Evolutionary conservation across 1,140 invertebrate species (phyloP).

Genomic region (Stegodyphus dumicola): DNA sequence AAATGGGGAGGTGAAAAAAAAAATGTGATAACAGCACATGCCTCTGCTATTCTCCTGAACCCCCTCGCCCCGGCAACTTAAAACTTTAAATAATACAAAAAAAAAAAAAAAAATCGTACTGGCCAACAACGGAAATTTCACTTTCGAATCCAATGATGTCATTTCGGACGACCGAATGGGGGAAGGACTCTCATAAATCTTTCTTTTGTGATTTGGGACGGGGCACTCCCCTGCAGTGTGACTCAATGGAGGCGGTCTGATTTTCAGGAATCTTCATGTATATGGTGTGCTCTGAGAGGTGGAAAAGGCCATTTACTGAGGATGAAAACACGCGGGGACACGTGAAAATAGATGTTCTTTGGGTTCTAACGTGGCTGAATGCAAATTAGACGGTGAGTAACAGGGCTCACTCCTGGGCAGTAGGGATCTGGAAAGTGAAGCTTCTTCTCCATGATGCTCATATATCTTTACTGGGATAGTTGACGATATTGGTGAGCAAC

Average conservation of each 20-base stretch:
- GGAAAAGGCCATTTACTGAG: slow-evolving; percentile 38
- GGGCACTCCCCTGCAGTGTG: slow-evolving; percentile 3
- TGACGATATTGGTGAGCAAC: neutral
- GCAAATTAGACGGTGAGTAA: slow-evolving; percentile 38
- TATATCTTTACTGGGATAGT: slow-evolving; percentile 43
- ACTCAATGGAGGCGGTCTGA: neutral
- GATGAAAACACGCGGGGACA: slow-evolving; percentile 49
- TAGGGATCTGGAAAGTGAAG: slow-evolving; percentile 30
- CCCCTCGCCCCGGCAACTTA: neutral
- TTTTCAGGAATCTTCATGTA: neutral
- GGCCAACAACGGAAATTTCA: slow-evolving; percentile 36
- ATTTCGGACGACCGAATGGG: slow-evolving; percentile 14
- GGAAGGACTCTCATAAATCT: slow-evolving; percentile 31
- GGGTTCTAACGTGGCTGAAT: slow-evolving; percentile 18
- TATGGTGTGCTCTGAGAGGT: neutral
- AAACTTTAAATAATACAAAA: slow-evolving; percentile 12
- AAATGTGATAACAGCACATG: slow-evolving; percentile 27
- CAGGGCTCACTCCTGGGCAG: slow-evolving; percentile 14
- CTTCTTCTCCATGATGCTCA: neutral
- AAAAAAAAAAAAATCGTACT: slow-evolving; percentile 32
- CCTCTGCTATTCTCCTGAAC: neutral
- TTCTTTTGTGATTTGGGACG: slow-evolving; percentile 26
- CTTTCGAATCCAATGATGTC: slow-evolving; percentile 42
- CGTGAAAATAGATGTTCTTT: slow-evolving; percentile 48
- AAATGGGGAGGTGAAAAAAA: slow-evolving; percentile 7